Conservation (phyloP, 2,113 vertebrate species). For the Sinocyclocheilus anshuiensis region DNA sequence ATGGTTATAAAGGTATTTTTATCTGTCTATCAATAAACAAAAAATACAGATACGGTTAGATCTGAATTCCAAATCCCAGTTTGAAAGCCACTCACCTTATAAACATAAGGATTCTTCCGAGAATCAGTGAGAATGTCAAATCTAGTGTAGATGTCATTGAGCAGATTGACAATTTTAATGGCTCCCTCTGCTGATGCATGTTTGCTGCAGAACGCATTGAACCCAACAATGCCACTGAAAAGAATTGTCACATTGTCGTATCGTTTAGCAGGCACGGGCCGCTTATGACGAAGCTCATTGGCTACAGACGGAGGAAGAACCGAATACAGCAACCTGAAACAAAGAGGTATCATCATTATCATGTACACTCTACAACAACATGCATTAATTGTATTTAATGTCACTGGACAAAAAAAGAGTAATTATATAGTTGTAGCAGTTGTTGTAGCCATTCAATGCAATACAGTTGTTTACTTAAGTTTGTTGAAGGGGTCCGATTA, state of each 20-base stretch:
- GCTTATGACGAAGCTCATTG: conserved; percentile 96
- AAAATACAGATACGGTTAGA: not conserved
- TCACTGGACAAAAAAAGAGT: not conserved
- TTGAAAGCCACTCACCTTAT: conserved; percentile 82
- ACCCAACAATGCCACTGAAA: conserved; percentile 97
- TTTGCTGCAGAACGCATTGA: conserved; percentile 96
- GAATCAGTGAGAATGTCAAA: conserved; percentile 98
- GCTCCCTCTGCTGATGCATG: conserved; percentile 97
- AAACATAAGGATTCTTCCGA: conserved; percentile 95
- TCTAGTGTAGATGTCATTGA: conserved; percentile 96
- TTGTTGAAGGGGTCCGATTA: not conserved
- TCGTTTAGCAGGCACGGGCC: conserved; percentile 92
- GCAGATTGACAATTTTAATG: conserved; percentile 98
- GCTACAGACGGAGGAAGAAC: conserved; percentile 96
- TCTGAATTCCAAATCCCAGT: not conserved
- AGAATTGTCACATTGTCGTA: conserved; percentile 98
- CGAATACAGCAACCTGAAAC: conserved; percentile 88
- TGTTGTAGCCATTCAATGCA: not conserved
- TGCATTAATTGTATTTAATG: not conserved
- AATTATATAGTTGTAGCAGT: not conserved
- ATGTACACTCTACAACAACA: not conserved
- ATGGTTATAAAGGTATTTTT: not conserved
- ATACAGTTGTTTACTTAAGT: conserved; percentile 2
- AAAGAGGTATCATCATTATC: not conserved
- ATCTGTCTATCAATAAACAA: not conserved